Evolutionary conservation across 2,888 invertebrate species (phyloP).

Genomic region (Drosophila kambysellisi): DNA sequence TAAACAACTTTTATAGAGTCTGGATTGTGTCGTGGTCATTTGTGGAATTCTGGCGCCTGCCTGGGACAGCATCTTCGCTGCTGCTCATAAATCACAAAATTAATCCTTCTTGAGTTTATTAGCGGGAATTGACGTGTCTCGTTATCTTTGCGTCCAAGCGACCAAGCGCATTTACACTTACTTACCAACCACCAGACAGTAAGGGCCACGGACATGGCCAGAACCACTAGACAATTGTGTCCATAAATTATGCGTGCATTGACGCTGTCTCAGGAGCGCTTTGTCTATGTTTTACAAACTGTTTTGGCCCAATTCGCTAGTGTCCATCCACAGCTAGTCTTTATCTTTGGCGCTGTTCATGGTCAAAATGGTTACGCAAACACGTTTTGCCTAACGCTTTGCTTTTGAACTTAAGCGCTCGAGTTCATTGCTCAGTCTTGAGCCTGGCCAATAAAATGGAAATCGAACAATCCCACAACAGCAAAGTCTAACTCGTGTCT

Average conservation of each 20-base stretch:
- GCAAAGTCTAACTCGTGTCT: slow-evolving; percentile 63
- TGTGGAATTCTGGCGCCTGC: slow-evolving; percentile 16
- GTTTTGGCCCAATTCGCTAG: slow-evolving; percentile 45
- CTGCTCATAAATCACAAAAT: slow-evolving; percentile 83
- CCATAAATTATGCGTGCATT: slow-evolving; percentile 74
- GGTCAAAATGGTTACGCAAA: slow-evolving; percentile 3
- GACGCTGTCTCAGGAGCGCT: slow-evolving; percentile 24
- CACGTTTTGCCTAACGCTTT: slow-evolving; percentile 21
- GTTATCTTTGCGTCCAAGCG: slow-evolving; percentile 62
- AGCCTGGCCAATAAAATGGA: slow-evolving; percentile 55
- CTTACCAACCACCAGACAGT: neutral
- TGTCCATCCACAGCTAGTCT: slow-evolving; percentile 24
- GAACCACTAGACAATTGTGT: slow-evolving; percentile 50
- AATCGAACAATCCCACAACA: slow-evolving; percentile 47
- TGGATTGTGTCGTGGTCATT: slow-evolving; percentile 25
- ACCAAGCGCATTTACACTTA: slow-evolving; percentile 13
- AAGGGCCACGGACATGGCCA: neutral
- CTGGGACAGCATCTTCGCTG: slow-evolving; percentile 32
- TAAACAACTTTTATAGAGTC: slow-evolving; percentile 15
- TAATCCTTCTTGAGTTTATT: slow-evolving; percentile 84
- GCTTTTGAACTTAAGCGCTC: slow-evolving; percentile 20
- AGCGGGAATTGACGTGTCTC: slow-evolving; percentile 80
- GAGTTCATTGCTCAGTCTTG: slow-evolving; percentile 62
- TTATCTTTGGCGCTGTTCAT: slow-evolving; percentile 2
- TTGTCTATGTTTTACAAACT: slow-evolving; percentile 41